A percentile compares a stretch with the other conserved stretches of the same genome.
Conservation (phyloP, 2,797 vertebrate genomes). For the Enteromius unitaeniatus region DNA sequence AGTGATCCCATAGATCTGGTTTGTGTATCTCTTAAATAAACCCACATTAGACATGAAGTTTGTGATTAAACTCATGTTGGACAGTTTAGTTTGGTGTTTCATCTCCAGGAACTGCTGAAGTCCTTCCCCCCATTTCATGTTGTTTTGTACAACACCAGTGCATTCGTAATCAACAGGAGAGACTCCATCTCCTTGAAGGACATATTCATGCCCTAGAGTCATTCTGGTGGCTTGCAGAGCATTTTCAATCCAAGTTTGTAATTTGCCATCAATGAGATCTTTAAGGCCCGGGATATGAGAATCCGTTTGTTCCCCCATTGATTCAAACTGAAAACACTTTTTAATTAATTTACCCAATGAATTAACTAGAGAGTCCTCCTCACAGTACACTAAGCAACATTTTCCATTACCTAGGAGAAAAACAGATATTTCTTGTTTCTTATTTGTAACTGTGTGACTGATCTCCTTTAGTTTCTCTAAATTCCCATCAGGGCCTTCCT, state of each 20-base stretch:
- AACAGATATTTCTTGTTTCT: background rate
- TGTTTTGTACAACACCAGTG: slow-evolving; percentile 73
- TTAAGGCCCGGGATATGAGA: slow-evolving; percentile 62
- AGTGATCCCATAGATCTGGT: slow-evolving; percentile 72
- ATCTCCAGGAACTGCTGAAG: slow-evolving; percentile 77
- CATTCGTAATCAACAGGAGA: slow-evolving; percentile 68
- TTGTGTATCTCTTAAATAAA: slow-evolving; percentile 66
- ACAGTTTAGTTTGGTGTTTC: slow-evolving; percentile 70
- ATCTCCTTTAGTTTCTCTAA: background rate
- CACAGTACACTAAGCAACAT: background rate
- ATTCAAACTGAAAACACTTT: too few species aligned
- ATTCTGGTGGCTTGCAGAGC: slow-evolving; percentile 62
- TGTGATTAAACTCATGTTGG: slow-evolving; percentile 69
- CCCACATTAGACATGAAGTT: slow-evolving; percentile 75
- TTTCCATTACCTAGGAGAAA: background rate
- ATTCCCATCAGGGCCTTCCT: background rate
- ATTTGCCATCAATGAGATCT: slow-evolving; percentile 60
- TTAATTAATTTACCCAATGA: background rate
- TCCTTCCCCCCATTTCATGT: slow-evolving; percentile 68
- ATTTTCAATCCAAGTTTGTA: slow-evolving; percentile 71
- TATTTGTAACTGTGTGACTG: background rate
- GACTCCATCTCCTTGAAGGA: slow-evolving; percentile 39
- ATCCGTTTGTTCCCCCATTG: slow-evolving; percentile 1
- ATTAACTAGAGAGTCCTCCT: background rate
- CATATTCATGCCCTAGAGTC: slow-evolving; percentile 45